Evolutionary conservation across 2,888 invertebrate species (phyloP).

Genomic region (Himalopsyche japonica): DNA sequence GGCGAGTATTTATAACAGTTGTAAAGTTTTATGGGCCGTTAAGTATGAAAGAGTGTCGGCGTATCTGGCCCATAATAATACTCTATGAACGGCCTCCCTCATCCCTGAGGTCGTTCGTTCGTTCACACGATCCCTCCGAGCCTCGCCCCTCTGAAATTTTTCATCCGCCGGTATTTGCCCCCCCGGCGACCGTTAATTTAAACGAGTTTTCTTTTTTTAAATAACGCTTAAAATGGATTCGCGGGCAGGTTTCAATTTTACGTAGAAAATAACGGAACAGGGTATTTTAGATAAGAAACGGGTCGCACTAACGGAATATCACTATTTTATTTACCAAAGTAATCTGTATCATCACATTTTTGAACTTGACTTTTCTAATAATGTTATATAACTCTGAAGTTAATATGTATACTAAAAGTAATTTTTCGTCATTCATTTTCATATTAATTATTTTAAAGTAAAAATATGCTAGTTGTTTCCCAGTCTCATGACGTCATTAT

Average conservation of each 20-base stretch:
- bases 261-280: background rate
- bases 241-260: background rate
- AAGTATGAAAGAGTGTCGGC: constrained; percentile 40
- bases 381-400: too few relatives aligned
- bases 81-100: background rate
- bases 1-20: constrained; percentile 39
- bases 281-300: background rate
- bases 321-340: background rate
- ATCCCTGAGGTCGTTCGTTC: background rate
- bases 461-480: too few relatives aligned
- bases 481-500: too few relatives aligned
- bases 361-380: background rate
- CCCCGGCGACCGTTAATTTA: constrained; percentile 5
- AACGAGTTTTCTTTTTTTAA: constrained; percentile 2
- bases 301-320: background rate
- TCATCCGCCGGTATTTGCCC: background rate
- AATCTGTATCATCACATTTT: background rate
- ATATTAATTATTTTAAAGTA: too few relatives aligned
- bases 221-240: background rate
- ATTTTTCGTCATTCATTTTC: too few relatives aligned
- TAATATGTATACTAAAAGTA: too few relatives aligned
- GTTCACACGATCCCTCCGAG: background rate
- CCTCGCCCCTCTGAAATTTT: background rate
- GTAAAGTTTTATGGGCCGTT: constrained; percentile 41
- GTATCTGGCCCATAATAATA: constrained; percentile 31